Evolutionary conservation across 2,888 invertebrate species (phyloP), one percentile per base, ranked within the genome.

Genomic region (Poecilobothrus nobilitatus): DNA sequence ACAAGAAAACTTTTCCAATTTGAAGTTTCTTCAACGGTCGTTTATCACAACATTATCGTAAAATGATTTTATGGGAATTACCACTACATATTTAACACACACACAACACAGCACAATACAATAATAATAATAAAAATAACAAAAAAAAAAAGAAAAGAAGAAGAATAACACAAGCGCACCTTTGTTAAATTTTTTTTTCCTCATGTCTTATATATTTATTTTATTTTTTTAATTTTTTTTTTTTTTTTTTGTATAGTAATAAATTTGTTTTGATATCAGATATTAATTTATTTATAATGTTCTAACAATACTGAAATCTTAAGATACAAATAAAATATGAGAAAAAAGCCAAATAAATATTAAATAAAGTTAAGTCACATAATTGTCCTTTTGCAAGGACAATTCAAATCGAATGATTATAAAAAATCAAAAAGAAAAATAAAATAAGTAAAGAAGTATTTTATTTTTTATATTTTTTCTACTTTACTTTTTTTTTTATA

Each of bases 21-120:
- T 53, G 53, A 53, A 53, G 53, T 53, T 53, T 53, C 53, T 53
- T 53, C 53, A 53, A 53, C 53, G 53, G 53, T 53, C 53, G 53
- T 53, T 53, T 53, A 53, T 53, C 53, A 53, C 53, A 53, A 53
- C 53, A 53, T 53, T 53, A 53, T 53, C 53, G 53, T 53, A 53
- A 53, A 53, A 53, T 53, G 53, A 53, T 53, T 53, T 53, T 53
- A 53, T 53, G 53, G 53, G 53, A 53, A 53, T 53, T 53, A 53
- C 53, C 18, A 53, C 53, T 53, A 53, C 53, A 53, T 53, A 53
- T n/a, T 53, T 53, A 53, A 53, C 15, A 53, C 53, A 53, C n/a
- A 53, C 15, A 53, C 9, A 15, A 41, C 9, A 41, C 2, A 41
- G 7, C 15, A 41, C 41, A 41, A 41, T 12, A 41, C 9, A 41